These are phyloP conservation scores for Tichodroma muraria DNA, from an alignment of 2,113 vertebrate genomes.

Conservation along the genomic window DNA sequence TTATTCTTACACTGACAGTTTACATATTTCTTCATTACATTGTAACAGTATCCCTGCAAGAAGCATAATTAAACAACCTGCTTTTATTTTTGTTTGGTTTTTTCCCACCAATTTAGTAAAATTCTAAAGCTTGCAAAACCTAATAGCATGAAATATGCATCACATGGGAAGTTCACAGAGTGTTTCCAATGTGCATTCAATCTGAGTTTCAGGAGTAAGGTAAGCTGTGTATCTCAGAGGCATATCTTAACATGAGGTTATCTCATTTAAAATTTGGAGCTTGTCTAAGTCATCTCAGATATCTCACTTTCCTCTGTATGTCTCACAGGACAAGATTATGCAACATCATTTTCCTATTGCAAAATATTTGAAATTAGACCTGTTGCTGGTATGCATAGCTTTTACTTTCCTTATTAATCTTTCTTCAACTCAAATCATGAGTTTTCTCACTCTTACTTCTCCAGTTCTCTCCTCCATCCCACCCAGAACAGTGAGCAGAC, in stretches of 20 bases:
- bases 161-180: not conserved
- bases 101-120: not conserved
- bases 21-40: not conserved
- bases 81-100: not conserved
- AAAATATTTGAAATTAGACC: not conserved
- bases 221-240: not conserved
- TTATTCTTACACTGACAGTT: not conserved
- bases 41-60: not conserved
- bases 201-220: not conserved
- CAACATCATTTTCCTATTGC: not conserved
- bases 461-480: not conserved
- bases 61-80: not conserved
- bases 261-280: not conserved
- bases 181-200: not conserved
- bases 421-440: not conserved
- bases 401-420: not conserved
- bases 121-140: not conserved
- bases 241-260: not conserved
- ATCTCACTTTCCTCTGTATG: not conserved
- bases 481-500: not conserved
- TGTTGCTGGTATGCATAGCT: rapidly evolving
- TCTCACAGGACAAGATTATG: not conserved
- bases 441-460: not conserved
- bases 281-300: not conserved
- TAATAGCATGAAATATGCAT: not conserved